Evolutionary conservation across 1,140 invertebrate genomes (phyloP).

Genomic region (Harlomillsia oculata): DNA sequence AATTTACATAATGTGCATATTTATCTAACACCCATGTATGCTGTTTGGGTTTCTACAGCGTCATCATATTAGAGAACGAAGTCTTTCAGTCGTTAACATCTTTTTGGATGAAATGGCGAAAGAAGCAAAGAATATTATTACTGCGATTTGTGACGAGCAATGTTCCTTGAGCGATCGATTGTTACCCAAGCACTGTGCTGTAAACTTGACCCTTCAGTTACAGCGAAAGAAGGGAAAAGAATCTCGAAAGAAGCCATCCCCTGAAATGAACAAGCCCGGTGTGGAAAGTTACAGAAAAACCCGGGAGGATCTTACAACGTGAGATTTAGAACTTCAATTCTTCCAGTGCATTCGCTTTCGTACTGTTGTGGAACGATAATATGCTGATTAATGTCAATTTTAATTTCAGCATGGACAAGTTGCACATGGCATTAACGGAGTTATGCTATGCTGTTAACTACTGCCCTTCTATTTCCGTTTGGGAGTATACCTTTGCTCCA

Average conservation of each 20-base stretch:
- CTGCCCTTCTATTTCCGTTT: conserved; percentile 90
- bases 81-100: conserved; percentile 92
- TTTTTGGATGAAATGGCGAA: conserved; percentile 98
- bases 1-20: conserved; percentile 10
- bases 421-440: conserved; percentile 97
- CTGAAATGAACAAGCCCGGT: conserved; percentile 79
- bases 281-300: conserved; percentile 90
- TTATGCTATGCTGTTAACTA: conserved; percentile 95
- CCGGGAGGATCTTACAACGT: conserved; percentile 87
- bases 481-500: conserved; percentile 98
- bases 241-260: conserved; percentile 72
- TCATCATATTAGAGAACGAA: conserved; percentile 88
- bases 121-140: conserved; percentile 97
- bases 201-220: conserved; percentile 72
- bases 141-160: conserved; percentile 94
- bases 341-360: conserved; percentile 8
- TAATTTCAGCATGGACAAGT: conserved; percentile 75
- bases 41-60: conserved; percentile 45
- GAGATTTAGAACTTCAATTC: conserved; percentile 22
- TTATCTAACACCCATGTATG: conserved; percentile 5
- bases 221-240: conserved; percentile 82
- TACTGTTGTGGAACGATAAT: neutral
- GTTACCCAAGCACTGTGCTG: conserved; percentile 87
- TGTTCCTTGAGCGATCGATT: conserved; percentile 87
- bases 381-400: neutral